These are phyloP conservation scores for Vimba vimba DNA, from an alignment of 2,113 vertebrate species.

Conservation along the genomic window DNA sequence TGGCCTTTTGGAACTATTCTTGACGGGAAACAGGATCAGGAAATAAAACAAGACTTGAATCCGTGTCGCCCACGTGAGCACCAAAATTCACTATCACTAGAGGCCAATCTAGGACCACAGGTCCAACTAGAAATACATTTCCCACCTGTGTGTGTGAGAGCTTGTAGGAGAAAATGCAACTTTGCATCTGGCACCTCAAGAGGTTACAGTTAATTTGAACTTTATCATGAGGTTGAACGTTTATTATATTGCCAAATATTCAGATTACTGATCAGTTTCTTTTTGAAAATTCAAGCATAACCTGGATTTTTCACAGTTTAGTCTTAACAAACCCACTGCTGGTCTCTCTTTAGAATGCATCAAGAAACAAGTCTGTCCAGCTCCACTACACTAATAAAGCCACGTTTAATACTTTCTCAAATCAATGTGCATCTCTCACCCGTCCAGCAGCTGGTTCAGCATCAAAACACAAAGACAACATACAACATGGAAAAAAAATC, in stretches of 20 bases:
- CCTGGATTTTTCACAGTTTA: conserved; percentile 9
- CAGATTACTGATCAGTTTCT: background rate
- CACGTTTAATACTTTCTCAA: background rate
- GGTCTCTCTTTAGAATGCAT: background rate
- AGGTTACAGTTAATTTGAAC: background rate
- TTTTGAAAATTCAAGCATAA: conserved; percentile 27
- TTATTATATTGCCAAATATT: background rate
- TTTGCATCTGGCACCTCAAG: background rate
- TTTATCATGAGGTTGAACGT: background rate
- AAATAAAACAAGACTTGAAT: background rate
- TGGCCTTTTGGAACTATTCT: background rate
- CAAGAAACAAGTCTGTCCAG: background rate
- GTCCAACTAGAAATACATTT: background rate
- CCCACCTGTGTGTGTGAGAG: background rate
- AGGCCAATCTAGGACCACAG: background rate
- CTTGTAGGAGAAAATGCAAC: background rate
- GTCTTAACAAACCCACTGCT: background rate
- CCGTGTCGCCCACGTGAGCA: background rate
- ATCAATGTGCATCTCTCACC: conserved; percentile 20
- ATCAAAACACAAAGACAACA: conserved; percentile 1
- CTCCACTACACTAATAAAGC: background rate
- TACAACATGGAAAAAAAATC: background rate
- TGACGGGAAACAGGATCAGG: background rate
- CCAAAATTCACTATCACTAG: background rate
- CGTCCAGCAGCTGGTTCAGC: conserved; percentile 12